Base-by-base conservation (phyloP, 2,113 vertebrate genomes). In the Scomber scombrus region DNA sequence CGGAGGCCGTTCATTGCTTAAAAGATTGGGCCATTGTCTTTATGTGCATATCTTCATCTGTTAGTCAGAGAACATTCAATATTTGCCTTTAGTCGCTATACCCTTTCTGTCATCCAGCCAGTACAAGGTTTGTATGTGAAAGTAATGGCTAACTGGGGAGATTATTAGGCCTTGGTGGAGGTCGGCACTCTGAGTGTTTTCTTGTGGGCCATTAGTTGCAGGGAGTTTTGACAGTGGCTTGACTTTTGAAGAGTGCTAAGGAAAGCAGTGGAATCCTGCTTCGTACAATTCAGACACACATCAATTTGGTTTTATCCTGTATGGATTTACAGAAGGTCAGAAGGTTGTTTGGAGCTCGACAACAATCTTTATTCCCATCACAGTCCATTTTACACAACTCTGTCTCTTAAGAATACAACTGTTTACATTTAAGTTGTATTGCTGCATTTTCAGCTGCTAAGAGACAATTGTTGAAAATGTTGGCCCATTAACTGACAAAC, bases 191-290 rank as follows among this genome's bases (percentile, higher is more conserved):
- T 56, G 23, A 71, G 62, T 15, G 55, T 50, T 76, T 68, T 63
- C 18, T 63, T 76, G 58, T 72, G 58, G 62, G 50, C 56, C 78
- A 76, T 80, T 81, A 76, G 67, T 71, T 60, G 66, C 66, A 66
- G 61, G 10, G 52, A 49, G 34, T 66, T 67, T 55, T 66, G 60
- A 75, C 54, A 65, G 70, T 52, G 23, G 51, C 29, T 54, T 64
- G 31, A 65, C 66, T 80, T 56, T 71, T 61, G 54, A 75, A 54
- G 60, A 63, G 66, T 66, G 47, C 40, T 43, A 9, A 62, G 68
- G 45, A 65, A 23, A 84, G 19, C 23, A 47, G 47, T 34, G 18
- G 6, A 23, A 72, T n/a, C 43, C 21, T 12, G 62, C 77, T 61
- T 51, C 52, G 19, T 31, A 7, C 23, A 7, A 67, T 34, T 71